phyloP scores from a whole-genome alignment of 1,140 invertebrate genomes.

The Anagrus nilaparvatae region DNA sequence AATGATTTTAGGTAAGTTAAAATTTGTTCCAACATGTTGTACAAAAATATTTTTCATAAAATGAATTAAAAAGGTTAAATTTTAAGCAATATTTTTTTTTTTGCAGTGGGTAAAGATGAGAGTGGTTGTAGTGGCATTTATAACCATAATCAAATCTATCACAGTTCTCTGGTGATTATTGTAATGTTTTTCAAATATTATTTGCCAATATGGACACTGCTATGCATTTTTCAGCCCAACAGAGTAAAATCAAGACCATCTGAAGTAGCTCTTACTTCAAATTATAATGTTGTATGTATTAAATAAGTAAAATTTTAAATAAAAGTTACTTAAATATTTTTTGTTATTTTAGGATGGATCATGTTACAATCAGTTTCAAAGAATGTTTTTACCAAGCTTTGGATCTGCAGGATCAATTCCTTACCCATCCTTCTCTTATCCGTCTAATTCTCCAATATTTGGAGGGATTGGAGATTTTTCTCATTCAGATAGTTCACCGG shows the following conservation, averaged over 20 bases:
- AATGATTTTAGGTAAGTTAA: slow-evolving; percentile 39
- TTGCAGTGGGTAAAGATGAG: slow-evolving; percentile 41
- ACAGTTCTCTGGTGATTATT: slow-evolving; percentile 38
- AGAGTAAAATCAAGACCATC: slow-evolving; percentile 28
- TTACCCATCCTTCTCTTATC: slow-evolving; percentile 21
- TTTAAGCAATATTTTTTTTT: slow-evolving; percentile 7
- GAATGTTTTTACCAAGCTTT: slow-evolving; percentile 24
- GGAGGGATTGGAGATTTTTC: slow-evolving; percentile 27
- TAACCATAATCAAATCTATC: slow-evolving; percentile 41
- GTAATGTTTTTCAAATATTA: slow-evolving; percentile 43
- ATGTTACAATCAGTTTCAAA: slow-evolving; percentile 26
- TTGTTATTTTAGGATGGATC: slow-evolving; percentile 21
- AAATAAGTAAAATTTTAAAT: not conserved
- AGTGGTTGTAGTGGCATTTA: slow-evolving; percentile 46
- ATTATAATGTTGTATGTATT: slow-evolving; percentile 26
- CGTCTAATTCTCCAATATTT: slow-evolving; percentile 24
- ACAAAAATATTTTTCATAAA: not conserved
- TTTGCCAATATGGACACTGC: slow-evolving; percentile 44
- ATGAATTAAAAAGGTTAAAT: slow-evolving; percentile 5
- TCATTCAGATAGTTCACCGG: slow-evolving; percentile 26
- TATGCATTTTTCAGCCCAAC: slow-evolving; percentile 42
- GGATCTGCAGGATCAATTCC: slow-evolving; percentile 15
- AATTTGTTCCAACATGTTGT: not conserved
- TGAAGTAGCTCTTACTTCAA: slow-evolving; percentile 30
- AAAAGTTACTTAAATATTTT: slow-evolving; percentile 3